phyloP scores from a whole-genome alignment of 2,888 invertebrate species.

The Scaptomyza caliginosa region DNA sequence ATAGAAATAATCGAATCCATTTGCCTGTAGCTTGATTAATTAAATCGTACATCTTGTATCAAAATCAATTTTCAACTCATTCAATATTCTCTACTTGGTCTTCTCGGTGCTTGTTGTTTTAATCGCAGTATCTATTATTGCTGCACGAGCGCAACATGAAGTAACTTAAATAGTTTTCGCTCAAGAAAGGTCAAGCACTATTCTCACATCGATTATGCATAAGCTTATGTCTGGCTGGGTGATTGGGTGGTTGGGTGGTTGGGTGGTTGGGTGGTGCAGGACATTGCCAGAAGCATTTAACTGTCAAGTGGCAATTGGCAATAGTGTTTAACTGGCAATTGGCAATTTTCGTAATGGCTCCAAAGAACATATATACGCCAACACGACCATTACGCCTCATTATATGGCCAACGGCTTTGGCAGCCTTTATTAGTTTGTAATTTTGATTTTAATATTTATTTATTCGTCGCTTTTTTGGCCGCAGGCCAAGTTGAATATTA shows the following conservation, averaged over 20 bases:
- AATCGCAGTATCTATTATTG: conserved; percentile 18
- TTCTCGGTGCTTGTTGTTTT: background rate
- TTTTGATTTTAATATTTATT: conserved; percentile 72
- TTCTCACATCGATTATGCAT: conserved; percentile 30
- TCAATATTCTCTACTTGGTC: background rate
- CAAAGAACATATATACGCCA: conserved; percentile 23
- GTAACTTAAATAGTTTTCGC: conserved; percentile 5
- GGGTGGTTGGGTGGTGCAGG: conserved; percentile 11
- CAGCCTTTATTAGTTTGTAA: conserved; percentile 65
- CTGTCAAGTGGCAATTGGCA: conserved; percentile 39
- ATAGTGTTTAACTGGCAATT: conserved; percentile 25
- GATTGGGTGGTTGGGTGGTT: background rate
- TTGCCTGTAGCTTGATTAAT: background rate
- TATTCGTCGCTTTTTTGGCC: conserved; percentile 51
- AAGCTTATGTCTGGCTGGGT: background rate
- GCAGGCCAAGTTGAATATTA: conserved; percentile 73
- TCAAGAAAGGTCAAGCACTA: conserved; percentile 22
- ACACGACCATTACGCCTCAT: conserved; percentile 5
- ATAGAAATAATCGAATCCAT: background rate
- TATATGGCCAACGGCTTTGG: conserved; percentile 11
- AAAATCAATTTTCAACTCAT: conserved; percentile 6
- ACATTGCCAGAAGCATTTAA: conserved; percentile 31
- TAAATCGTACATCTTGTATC: conserved; percentile 7
- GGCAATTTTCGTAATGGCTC: conserved; percentile 22
- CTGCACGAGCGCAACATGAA: conserved; percentile 8